Conservation (phyloP, 2,797 vertebrate genomes). For the Phaenicophaeus curvirostris region DNA sequence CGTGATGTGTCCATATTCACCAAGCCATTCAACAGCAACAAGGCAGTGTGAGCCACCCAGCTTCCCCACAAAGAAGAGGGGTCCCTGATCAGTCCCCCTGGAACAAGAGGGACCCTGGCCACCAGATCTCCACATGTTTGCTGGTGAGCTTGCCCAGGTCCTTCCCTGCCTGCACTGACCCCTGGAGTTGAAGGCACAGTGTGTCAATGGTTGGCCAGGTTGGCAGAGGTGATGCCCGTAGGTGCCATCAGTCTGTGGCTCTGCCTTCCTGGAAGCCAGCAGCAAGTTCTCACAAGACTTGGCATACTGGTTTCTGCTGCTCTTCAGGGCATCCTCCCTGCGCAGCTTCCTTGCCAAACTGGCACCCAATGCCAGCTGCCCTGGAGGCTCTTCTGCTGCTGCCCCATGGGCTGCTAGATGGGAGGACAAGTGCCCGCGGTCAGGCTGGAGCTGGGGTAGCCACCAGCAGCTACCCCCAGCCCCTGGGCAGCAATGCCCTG, state of each 20-base stretch:
- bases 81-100: neutral
- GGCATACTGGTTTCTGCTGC: neutral
- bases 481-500: neutral
- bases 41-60: neutral
- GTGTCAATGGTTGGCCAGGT: neutral
- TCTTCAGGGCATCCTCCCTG: neutral
- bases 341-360: neutral
- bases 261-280: neutral
- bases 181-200: neutral
- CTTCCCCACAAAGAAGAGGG: neutral
- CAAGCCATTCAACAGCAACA: neutral
- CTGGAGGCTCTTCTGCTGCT: neutral
- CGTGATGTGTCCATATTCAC: slow-evolving; percentile 5
- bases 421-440: neutral
- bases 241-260: neutral
- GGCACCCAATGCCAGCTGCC: neutral
- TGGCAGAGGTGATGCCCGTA: neutral
- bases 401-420: neutral
- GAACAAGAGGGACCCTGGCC: neutral
- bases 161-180: neutral
- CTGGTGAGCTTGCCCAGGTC: neutral
- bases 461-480: neutral
- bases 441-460: neutral
- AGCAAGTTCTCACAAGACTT: neutral
- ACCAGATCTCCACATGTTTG: neutral